These are phyloP conservation scores for Eilema caniola DNA, from an alignment of 2,888 invertebrate genomes.

Conservation along the genomic window DNA sequence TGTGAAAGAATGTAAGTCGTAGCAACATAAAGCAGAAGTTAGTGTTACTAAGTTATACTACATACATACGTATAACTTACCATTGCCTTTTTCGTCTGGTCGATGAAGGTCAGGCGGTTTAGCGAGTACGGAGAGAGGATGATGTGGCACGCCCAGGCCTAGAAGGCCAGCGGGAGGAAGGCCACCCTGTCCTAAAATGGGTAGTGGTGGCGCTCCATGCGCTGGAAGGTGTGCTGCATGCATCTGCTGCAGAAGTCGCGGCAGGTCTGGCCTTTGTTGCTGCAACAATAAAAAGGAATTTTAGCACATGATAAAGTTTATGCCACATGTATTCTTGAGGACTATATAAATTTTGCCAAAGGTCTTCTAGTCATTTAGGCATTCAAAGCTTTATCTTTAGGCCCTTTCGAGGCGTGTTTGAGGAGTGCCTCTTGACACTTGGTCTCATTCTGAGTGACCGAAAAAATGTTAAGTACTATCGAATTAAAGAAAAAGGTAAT, in stretches of 20 bases:
- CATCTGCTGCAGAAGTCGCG: constrained; percentile 95
- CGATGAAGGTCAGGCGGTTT: constrained; percentile 93
- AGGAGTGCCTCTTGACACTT: background rate
- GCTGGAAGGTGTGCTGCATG: constrained; percentile 94
- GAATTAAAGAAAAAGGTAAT: no score
- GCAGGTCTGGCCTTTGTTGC: constrained; percentile 95
- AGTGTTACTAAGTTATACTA: background rate
- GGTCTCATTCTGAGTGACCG: background rate
- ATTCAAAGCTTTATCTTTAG: no score
- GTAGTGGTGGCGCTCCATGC: constrained; percentile 91
- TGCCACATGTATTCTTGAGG: background rate
- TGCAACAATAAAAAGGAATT: constrained; percentile 71
- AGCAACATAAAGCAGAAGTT: background rate
- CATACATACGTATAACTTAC: constrained; percentile 82
- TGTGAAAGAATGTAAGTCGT: constrained; percentile 24
- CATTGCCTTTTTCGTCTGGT: constrained; percentile 92
- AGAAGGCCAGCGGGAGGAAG: constrained; percentile 87
- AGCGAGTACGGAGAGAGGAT: constrained; percentile 92
- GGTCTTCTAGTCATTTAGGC: background rate
- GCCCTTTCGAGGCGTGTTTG: background rate
- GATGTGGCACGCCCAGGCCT: constrained; percentile 90
- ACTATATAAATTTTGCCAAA: background rate
- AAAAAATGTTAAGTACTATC: background rate
- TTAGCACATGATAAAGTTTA: constrained; percentile 10
- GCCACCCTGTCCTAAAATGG: constrained; percentile 81